Conservation (phyloP, 2,888 invertebrate species). For the Acrobasis suavella region DNA sequence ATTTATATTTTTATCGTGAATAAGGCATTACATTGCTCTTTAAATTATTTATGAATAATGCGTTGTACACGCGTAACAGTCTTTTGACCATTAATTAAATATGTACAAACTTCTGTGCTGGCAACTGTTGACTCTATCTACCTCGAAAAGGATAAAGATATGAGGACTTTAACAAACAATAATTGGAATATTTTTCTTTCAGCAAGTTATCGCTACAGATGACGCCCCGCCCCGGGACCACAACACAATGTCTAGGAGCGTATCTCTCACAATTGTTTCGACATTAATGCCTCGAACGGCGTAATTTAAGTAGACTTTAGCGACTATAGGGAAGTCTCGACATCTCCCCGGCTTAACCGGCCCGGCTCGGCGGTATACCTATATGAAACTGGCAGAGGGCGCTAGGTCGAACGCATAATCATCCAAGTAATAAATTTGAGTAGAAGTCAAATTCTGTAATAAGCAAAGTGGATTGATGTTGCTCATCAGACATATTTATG, state of each 20-base stretch:
- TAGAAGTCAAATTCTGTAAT: no score
- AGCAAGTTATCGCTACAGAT: neutral
- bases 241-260: slow-evolving; percentile 10
- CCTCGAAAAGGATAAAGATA: neutral
- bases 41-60: no score
- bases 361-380: neutral
- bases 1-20: no score
- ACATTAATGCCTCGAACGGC: slow-evolving; percentile 33
- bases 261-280: slow-evolving; percentile 31
- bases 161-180: neutral
- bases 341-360: slow-evolving; percentile 34
- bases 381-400: slow-evolving; percentile 2
- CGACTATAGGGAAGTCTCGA: slow-evolving; percentile 33
- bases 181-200: neutral
- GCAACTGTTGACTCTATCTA: neutral
- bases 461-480: no score
- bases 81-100: no score
- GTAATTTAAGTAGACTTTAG: slow-evolving; percentile 33
- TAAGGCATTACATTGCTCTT: no score
- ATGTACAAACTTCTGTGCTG: no score
- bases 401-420: neutral
- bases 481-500: no score
- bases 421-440: no score
- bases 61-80: no score
- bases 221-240: neutral